Evolutionary conservation across 53 echinoderm and acorn worm genomes (phyloP).

Genomic region (Arbacia lixula): DNA sequence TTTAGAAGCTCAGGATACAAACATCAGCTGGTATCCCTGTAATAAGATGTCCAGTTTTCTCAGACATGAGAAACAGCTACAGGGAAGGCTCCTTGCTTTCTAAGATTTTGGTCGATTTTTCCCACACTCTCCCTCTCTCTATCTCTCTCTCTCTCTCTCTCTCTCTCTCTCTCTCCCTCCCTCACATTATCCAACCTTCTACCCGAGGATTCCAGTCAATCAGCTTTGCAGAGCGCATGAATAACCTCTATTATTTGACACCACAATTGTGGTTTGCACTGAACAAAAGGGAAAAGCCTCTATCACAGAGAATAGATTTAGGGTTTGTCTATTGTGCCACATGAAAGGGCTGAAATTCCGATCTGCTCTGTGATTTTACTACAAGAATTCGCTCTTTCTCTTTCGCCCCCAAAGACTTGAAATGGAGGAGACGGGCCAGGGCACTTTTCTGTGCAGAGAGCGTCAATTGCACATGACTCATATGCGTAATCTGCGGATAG

Average conservation of each 20-base stretch:
- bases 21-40: too few relatives aligned
- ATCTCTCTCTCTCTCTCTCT: background rate
- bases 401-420: slow-evolving; percentile 12
- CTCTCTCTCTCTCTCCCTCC: slow-evolving; percentile 7
- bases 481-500: too few relatives aligned
- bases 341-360: slow-evolving; percentile 34
- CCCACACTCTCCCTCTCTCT: slow-evolving; percentile 30
- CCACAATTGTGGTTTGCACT: slow-evolving; percentile 37
- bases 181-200: slow-evolving; percentile 35
- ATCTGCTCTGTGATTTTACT: slow-evolving; percentile 27
- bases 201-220: slow-evolving; percentile 39
- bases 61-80: too few relatives aligned
- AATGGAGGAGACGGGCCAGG: background rate
- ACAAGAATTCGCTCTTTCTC: background rate
- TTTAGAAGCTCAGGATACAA: too few relatives aligned
- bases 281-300: slow-evolving; percentile 11
- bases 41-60: too few relatives aligned
- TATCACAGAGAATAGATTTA: slow-evolving; percentile 35
- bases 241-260: slow-evolving; percentile 6
- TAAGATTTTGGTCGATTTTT: too few relatives aligned
- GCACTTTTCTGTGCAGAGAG: slow-evolving; percentile 25
- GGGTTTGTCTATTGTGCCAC: slow-evolving; percentile 29
- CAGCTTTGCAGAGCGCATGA: slow-evolving; percentile 35
- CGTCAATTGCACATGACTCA: slow-evolving; percentile 2
- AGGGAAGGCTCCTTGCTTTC: too few relatives aligned